Base-by-base conservation (phyloP, 2,888 invertebrate genomes). In the Hymenopus coronatus region DNA sequence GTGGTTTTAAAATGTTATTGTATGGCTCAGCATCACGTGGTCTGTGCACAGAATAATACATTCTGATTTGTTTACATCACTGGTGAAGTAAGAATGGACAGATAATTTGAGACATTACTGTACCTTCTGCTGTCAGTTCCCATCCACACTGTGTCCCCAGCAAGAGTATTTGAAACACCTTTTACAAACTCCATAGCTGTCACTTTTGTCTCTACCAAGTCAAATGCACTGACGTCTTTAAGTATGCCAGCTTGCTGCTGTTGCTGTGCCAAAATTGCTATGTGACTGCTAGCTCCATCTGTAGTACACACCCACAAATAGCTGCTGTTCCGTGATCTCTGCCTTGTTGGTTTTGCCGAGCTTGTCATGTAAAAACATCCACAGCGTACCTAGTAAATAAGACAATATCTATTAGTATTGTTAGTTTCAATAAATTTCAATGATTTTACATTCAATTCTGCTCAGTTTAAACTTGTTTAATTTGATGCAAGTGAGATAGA, bases 281-380 rank as follows among this genome's bases (percentile, higher is more conserved):
- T 97, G 89, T 94, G 93, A 89, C 93, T 93, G 88, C 92, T 92
- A 84, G 92, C 92, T 33, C 96, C 96, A 92, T 97, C 97, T 85
- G 96, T 96, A 90, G 98, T 97, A 93, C 98, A 97, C 90, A 98
- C 96, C 98, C 98, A 99, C 91, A 98, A 94, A 92, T 98, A 97
- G 91, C 97, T 97, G 91, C 97, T 96, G 90, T 95, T 95, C 92
- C 96, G 96, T 88, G 96, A 95, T 90, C 96, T 95, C 89, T 96
- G 94, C 94, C 92, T 95, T 95, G 89, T 85, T n/a, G 84, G 83
- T 27, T 46, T 70, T 30, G 83, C n/a, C 3, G 89, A 84, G 82
- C 89, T 89, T 90, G 96, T 96, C 91, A 96, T 96, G 93, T 98
- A 98, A 94, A 97, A 98, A 92, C 98, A 98, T 46, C 98, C 98